Evolutionary conservation across 2,797 vertebrate species (phyloP), one percentile per base, ranked within the genome.

Genomic region (Pelochelys cantorii): DNA sequence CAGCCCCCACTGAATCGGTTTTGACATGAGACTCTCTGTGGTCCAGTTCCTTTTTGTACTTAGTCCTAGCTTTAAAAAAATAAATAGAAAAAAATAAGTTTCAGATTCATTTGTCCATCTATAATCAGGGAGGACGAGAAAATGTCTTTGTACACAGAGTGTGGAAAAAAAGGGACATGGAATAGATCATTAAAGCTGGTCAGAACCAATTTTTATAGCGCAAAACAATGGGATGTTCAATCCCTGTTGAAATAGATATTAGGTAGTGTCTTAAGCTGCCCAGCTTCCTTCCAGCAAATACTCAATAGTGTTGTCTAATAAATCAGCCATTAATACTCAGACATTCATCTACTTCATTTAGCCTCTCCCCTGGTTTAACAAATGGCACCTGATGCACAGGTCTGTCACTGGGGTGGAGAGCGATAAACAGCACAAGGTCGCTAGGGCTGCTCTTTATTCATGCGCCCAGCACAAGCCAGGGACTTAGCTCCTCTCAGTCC

Each of bases 41-140:
- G 79, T 83, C 79, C 91, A 89, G 3, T 13, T 79, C 91, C 87
- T 78, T 79, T 55, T 42, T 62, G 48, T 74, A 68, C 77, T 60
- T 37, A 80, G 34, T 52, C 55, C 77, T 90, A 96, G 86, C 86
- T 94, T 95, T 92, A 60, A 97, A 97, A 97, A 98, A 97, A 98
- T 97, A 97, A 97, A 97, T 88, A 94, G 96, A 80, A 54, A 85
- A 93, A 87, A 96, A 89, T 87, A 96, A 82, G 89, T 94, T 87
- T 87, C 88, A 84, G 83, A 93, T 95, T 86, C 87, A 83, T 78
- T 96, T 92, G 93, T 97, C 86, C 94, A 68, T 95, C 94, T 94
- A 88, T 83, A 95, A 93, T 92, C 78, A 86, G 88, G 92, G 90
- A 88, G 86, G 85, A 89, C 54, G 75, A 54, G 10, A 10, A 54